Percentiles rank a stretch among this genome's conserved stretches.
These are phyloP conservation scores for Troilus luridus DNA, from an alignment of 2,888 invertebrate species.

Conservation along the genomic window DNA sequence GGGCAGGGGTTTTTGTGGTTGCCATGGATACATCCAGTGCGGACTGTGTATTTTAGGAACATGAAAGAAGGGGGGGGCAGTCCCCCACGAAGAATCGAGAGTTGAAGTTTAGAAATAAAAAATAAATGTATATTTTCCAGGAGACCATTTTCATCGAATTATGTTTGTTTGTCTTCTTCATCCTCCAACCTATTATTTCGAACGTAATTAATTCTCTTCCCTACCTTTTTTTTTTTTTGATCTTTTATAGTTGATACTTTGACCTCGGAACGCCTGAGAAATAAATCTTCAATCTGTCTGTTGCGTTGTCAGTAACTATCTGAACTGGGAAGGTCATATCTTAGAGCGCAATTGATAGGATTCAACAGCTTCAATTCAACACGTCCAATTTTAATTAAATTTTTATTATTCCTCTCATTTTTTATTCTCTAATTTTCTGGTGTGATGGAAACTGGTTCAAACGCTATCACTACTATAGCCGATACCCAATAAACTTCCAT, in stretches of 20 bases:
- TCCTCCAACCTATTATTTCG: background rate
- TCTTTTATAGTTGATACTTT: background rate
- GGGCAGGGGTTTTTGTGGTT: too few relatives aligned
- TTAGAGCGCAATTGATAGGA: too few relatives aligned
- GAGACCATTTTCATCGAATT: background rate
- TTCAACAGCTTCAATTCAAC: too few relatives aligned
- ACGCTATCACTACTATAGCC: too few relatives aligned
- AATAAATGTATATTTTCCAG: background rate
- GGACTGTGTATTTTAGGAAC: background rate
- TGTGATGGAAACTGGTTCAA: too few relatives aligned
- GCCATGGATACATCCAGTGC: too few relatives aligned
- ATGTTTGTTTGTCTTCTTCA: background rate
- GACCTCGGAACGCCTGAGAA: background rate
- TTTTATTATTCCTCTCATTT: too few relatives aligned
- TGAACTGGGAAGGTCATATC: background rate
- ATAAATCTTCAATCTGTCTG: background rate
- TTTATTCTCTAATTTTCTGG: too few relatives aligned
- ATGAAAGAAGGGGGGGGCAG: accelerated
- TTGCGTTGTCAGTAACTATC: background rate
- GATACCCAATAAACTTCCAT: too few relatives aligned
- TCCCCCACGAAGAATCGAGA: background rate
- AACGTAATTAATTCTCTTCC: background rate
- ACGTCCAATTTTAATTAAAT: too few relatives aligned
- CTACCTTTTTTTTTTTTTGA: background rate
- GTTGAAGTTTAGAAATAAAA: background rate